These are phyloP conservation scores for Sesia bembeciformis DNA, from an alignment of 2,888 invertebrate genomes.

Conservation along the genomic window DNA sequence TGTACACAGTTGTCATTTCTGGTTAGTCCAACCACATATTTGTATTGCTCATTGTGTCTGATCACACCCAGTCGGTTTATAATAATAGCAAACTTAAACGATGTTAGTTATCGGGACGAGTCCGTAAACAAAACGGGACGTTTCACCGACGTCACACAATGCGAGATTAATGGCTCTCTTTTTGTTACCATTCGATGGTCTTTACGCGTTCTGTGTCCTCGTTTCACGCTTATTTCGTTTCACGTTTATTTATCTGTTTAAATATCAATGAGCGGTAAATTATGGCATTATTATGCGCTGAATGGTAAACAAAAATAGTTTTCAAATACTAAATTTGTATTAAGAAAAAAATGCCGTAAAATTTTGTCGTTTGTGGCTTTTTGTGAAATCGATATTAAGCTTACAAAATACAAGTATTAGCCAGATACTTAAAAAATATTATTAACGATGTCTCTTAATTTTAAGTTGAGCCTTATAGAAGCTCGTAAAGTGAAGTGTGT, in stretches of 20 bases:
- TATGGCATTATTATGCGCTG: conserved; percentile 35
- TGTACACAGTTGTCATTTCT: conserved; percentile 39
- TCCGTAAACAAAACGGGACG: conserved; percentile 62
- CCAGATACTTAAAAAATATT: conserved; percentile 38
- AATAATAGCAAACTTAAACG: conserved; percentile 43
- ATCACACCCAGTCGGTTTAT: conserved; percentile 65
- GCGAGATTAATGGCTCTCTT: conserved; percentile 66
- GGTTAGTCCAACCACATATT: conserved; percentile 37
- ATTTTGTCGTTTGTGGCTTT: background rate
- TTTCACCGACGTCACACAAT: conserved; percentile 58
- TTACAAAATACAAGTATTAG: conserved; percentile 37
- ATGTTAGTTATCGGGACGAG: conserved; percentile 48
- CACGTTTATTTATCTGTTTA: conserved; percentile 64
- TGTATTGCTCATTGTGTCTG: conserved; percentile 50
- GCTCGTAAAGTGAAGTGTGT: conserved; percentile 59
- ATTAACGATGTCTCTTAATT: conserved; percentile 49
- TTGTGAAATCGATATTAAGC: conserved; percentile 17
- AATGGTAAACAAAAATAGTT: conserved; percentile 31
- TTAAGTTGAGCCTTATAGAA: conserved; percentile 43
- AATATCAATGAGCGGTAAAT: conserved; percentile 58
- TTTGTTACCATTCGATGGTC: conserved; percentile 64
- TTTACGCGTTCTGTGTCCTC: conserved; percentile 64
- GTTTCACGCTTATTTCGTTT: conserved; percentile 71
- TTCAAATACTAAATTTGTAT: conserved; percentile 9
- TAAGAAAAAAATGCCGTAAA: background rate